These are phyloP conservation scores for Noctua janthina DNA, from an alignment of 2,888 invertebrate genomes.

Conservation along the genomic window DNA sequence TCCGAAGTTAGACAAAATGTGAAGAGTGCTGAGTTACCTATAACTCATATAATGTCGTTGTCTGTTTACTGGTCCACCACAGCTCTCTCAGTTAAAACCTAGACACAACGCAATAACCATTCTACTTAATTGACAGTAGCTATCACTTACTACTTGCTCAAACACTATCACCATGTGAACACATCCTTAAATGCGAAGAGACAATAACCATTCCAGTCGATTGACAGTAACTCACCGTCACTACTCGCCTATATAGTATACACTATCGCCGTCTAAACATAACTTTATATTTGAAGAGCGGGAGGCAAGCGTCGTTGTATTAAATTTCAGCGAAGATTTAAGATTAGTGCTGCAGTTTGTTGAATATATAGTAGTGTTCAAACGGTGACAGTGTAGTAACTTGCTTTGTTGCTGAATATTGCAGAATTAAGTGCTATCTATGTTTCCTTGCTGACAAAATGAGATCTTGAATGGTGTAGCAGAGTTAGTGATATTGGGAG, in stretches of 20 bases:
- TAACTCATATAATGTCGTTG: too few species aligned
- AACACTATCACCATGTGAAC: constrained; percentile 9
- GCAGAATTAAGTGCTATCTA: constrained; percentile 25
- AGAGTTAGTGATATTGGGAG: constrained; percentile 17
- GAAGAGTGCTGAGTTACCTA: too few species aligned
- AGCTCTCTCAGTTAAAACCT: neutral
- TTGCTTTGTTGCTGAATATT: constrained; percentile 50
- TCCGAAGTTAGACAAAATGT: too few species aligned
- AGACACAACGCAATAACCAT: neutral
- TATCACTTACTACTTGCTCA: neutral
- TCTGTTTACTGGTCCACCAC: neutral
- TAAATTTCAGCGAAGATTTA: constrained; percentile 63
- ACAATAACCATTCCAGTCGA: constrained; percentile 45
- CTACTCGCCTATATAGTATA: constrained; percentile 11
- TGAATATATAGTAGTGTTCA: constrained; percentile 56
- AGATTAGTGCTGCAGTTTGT: constrained; percentile 51
- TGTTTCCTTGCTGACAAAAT: constrained; percentile 35
- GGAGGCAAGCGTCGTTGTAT: constrained; percentile 45
- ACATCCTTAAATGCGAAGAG: constrained; percentile 16
- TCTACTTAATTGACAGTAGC: neutral
- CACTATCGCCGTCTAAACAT: constrained; percentile 40
- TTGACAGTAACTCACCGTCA: constrained; percentile 37
- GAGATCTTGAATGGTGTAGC: neutral
- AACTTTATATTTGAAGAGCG: constrained; percentile 60
- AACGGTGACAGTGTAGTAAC: constrained; percentile 25